Evolutionary conservation across 2,888 invertebrate genomes (phyloP).

Genomic region (Drosophila anceps): DNA sequence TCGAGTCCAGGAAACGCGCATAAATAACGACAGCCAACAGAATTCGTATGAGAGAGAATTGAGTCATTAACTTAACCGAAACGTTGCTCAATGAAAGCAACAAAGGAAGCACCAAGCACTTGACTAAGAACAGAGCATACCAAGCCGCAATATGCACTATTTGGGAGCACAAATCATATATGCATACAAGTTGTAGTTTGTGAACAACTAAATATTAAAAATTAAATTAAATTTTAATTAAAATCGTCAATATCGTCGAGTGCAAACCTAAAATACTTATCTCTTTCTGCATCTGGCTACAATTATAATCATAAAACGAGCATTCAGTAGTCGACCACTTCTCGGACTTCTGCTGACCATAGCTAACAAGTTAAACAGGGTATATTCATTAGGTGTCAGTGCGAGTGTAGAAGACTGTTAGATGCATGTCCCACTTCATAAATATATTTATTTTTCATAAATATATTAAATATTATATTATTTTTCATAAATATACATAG

Average conservation of each 20-base stretch:
- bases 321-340: neutral
- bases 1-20: conserved; percentile 58
- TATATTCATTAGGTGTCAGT: neutral
- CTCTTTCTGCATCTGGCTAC: neutral
- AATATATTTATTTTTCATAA: neutral
- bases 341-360: neutral
- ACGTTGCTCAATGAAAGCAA: conserved; percentile 28
- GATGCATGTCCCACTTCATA: neutral
- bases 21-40: conserved; percentile 42
- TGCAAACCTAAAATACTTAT: no score
- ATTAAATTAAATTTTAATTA: no score
- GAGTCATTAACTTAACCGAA: conserved; percentile 65
- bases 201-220: neutral
- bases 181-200: no score
- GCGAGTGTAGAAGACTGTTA: neutral
- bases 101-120: conserved; percentile 35
- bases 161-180: neutral
- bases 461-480: neutral
- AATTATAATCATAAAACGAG: neutral
- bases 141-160: neutral
- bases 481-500: neutral
- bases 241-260: neutral
- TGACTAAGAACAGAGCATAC: neutral
- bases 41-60: conserved; percentile 50
- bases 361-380: neutral